A percentile compares a stretch with the other conserved stretches of the same genome.
Evolutionary conservation across 2,888 invertebrate species (phyloP).

Genomic region (Aplocera efformata): DNA sequence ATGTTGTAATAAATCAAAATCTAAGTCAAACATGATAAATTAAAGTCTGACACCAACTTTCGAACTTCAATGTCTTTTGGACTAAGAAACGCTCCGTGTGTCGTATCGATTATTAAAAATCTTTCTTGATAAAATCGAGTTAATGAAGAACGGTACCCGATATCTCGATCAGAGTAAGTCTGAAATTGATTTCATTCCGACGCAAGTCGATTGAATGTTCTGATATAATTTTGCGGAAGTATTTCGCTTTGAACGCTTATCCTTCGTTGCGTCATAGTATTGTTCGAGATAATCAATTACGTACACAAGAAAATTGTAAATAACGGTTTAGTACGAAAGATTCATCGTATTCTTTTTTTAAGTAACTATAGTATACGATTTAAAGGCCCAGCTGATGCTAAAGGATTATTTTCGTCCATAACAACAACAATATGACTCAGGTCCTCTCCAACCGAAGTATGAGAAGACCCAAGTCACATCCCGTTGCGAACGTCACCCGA

Average conservation of each 20-base stretch:
- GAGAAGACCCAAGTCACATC: too few species aligned
- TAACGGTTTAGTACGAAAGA: constrained; percentile 4
- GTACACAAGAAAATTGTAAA: constrained; percentile 8
- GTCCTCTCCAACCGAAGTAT: too few species aligned
- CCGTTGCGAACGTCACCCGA: too few species aligned
- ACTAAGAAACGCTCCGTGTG: not conserved
- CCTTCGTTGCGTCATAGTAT: constrained; percentile 22
- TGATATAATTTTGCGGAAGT: constrained; percentile 66
- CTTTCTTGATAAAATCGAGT: constrained; percentile 72
- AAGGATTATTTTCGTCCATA: too few species aligned
- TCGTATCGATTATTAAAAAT: constrained; percentile 72
- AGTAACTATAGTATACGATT: too few species aligned
- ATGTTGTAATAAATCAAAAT: too few species aligned
- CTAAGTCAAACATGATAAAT: too few species aligned
- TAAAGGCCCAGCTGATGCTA: too few species aligned
- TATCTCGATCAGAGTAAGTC: constrained; percentile 62
- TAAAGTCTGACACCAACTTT: too few species aligned
- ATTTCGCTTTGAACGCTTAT: constrained; percentile 43
- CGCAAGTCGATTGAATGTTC: constrained; percentile 55
- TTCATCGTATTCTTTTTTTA: not conserved
- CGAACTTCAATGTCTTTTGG: not conserved
- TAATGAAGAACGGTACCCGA: constrained; percentile 74
- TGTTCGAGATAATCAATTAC: constrained; percentile 7
- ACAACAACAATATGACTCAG: too few species aligned
- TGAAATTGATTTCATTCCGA: constrained; percentile 74